Conservation (phyloP, 2,888 invertebrate genomes). For the Lasioglossum villosulum region DNA sequence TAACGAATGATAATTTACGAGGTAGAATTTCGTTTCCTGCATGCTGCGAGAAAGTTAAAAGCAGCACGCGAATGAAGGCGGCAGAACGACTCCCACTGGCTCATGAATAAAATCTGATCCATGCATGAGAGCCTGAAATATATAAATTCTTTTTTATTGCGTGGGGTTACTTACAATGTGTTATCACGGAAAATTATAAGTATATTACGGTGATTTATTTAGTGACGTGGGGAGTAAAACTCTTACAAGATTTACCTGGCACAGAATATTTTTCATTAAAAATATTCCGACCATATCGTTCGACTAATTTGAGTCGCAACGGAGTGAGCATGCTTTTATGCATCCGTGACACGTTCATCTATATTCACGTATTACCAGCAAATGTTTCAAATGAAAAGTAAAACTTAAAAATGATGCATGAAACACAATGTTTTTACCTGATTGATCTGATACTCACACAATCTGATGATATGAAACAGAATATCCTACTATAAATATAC, state of each 20-base stretch:
- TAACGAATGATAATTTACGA: not conserved
- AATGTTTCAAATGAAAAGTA: not conserved
- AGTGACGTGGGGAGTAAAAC: not conserved
- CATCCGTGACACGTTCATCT: not conserved
- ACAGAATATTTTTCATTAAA: not conserved
- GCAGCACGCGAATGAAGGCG: not conserved
- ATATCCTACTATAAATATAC: not conserved
- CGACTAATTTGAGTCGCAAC: not conserved
- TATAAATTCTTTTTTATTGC: not conserved
- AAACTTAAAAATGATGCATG: not conserved
- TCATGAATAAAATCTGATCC: slow-evolving; percentile 12
- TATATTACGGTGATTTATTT: not conserved
- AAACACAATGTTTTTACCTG: not conserved
- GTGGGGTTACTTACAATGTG: not conserved
- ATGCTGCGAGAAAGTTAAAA: not conserved
- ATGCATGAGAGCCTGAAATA: not conserved
- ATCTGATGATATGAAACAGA: not conserved
- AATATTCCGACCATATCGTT: not conserved
- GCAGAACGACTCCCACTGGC: not conserved
- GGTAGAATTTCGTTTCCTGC: not conserved
- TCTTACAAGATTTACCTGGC: not conserved
- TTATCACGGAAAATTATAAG: not conserved
- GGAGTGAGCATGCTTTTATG: not conserved
- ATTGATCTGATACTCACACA: not conserved
- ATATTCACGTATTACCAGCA: not conserved